Evolutionary conservation across 2,797 vertebrate genomes (phyloP), one percentile per base, ranked within the genome.

Genomic region (Brachyrhaphis roseni): DNA sequence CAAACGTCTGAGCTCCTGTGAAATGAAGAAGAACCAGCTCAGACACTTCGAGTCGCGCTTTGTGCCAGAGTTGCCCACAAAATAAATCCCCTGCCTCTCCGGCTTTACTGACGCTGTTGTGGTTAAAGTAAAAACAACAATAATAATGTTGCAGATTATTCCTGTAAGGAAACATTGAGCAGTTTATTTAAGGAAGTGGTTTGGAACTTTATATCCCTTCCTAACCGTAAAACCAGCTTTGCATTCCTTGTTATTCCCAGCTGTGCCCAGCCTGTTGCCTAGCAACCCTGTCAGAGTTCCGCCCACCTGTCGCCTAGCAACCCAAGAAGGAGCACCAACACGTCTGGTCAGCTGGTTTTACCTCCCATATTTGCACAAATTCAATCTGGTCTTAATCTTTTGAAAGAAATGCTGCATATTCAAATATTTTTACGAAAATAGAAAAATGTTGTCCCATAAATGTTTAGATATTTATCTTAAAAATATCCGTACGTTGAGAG

Each of bases 1-100:
- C 36, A 41, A 20, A 41, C 26, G 66, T 15, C 39, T 70, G 39
- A 70, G 66, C 23, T 70, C 23, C 66, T 70, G 66, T 12, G 66
- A 70, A 43, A 70, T 43, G 66, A 43, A 70, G 36, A 70, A 70
- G 66, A 70, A 70, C 39, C 66, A 70, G 66, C 66, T 70, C 39
- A 13, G 66, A 66, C 8, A 2, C 18, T 66, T 66, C 18, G 15
- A 10, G 62, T 23, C 62, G 31, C 6, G 4, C 4, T 16, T 5
- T 7, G 0, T 36, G 11, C 13, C 51, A 53, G 51, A 53, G 20
- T 26, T 20, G 7, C 51, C 64, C 36, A 5, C 36, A 68, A 16
- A 8, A 68, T 41, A 12, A 68, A 26, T 43, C 23, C 39, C 66
- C 66, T 43, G 31, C 34, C 7, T 36, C 16, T 20, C 36, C 2